A percentile compares a stretch with the other conserved stretches of the same genome.
Conservation (phyloP, 2,797 vertebrate genomes). For the Coregonus suidteri region DNA sequence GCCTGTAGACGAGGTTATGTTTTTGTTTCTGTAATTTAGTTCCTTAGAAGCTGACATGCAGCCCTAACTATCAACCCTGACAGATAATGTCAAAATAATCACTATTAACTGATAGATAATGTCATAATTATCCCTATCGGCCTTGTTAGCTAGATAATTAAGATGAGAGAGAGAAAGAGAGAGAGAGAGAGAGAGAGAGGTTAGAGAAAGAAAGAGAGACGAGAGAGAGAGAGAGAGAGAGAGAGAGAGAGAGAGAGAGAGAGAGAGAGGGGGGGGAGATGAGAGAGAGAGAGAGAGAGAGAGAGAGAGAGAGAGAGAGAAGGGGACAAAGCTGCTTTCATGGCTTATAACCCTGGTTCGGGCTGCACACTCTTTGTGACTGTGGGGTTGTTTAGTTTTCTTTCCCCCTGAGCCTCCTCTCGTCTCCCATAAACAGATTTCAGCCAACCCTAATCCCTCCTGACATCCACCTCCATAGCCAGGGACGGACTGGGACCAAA, state of each 20-base stretch:
- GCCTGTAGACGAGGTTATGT: not conserved
- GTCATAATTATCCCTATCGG: not conserved
- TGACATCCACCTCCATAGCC: slow-evolving; percentile 59
- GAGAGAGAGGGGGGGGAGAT: too few relatives aligned
- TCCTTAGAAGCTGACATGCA: not conserved
- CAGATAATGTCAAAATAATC: not conserved
- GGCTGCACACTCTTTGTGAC: slow-evolving; percentile 51
- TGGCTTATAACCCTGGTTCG: slow-evolving; percentile 42
- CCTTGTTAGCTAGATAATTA: not conserved
- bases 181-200: too few relatives aligned
- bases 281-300: slow-evolving; percentile 39
- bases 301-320: not conserved
- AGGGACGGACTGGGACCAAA: too few relatives aligned
- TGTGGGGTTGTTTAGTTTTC: slow-evolving; percentile 30
- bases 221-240: too few relatives aligned
- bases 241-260: too few relatives aligned
- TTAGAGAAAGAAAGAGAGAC: too few relatives aligned
- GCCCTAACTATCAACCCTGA: not conserved
- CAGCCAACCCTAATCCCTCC: slow-evolving; percentile 66
- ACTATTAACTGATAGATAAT: not conserved
- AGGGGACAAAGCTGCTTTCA: slow-evolving; percentile 73
- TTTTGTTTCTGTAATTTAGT: not conserved
- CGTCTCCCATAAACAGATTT: slow-evolving; percentile 64
- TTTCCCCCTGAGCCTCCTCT: slow-evolving; percentile 49
- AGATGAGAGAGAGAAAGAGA: not conserved